A percentile compares a stretch with the other conserved stretches of the same genome.
phyloP scores from a whole-genome alignment of 1,140 invertebrate species.

The Drosophila ironensis region DNA sequence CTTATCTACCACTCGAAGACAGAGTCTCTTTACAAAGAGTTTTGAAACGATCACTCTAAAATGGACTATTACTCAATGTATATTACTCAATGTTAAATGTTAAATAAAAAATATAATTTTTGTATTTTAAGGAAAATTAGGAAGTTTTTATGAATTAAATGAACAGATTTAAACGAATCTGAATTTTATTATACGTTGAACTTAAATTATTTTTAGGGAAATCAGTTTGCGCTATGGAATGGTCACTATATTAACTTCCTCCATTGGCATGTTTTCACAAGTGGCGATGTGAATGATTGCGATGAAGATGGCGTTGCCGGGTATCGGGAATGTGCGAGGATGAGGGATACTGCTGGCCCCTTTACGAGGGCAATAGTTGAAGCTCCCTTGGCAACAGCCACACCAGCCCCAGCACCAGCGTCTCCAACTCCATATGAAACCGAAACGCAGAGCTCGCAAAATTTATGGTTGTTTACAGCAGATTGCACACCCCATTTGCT shows the following conservation, averaged over 20 bases:
- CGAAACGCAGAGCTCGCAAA: conserved; percentile 34
- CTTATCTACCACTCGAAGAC: not conserved
- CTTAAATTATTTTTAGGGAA: not conserved
- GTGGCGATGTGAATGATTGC: conserved; percentile 75
- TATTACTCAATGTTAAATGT: too few species aligned
- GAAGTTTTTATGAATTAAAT: too few species aligned
- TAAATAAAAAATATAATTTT: not conserved
- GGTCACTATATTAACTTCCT: conserved; percentile 11
- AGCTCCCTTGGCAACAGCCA: conserved; percentile 14
- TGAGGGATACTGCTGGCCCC: conserved; percentile 15
- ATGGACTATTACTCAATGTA: not conserved
- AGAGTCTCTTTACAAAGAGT: not conserved
- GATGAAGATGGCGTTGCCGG: conserved; percentile 55
- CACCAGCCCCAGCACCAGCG: not conserved
- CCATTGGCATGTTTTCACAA: conserved; percentile 59
- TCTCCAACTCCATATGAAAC: conserved; percentile 8
- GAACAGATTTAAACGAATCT: too few species aligned
- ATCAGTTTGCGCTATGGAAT: not conserved
- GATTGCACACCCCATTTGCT: conserved; percentile 80
- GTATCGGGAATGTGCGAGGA: conserved; percentile 4
- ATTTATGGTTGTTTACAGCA: conserved; percentile 79
- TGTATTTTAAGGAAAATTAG: too few species aligned
- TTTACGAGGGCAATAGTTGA: conserved; percentile 65
- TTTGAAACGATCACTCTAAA: too few species aligned
- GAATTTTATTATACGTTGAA: too few species aligned